phyloP scores from a whole-genome alignment of 2,113 vertebrate genomes.

The Patagioenas fasciata region DNA sequence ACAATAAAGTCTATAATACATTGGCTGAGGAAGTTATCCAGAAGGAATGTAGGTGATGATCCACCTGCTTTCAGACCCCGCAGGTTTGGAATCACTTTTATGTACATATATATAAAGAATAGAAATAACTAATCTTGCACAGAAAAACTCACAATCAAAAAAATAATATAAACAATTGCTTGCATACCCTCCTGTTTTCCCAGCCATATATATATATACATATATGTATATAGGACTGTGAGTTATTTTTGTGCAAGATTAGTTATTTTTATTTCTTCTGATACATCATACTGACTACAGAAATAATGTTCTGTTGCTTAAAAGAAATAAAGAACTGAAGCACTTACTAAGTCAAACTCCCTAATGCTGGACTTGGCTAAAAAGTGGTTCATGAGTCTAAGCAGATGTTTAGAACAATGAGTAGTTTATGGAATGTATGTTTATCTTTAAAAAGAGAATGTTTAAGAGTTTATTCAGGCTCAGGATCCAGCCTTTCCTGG shows the following conservation, averaged over 20 bases:
- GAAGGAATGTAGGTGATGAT: neutral
- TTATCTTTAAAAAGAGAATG: constrained; percentile 70
- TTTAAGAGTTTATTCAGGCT: constrained; percentile 44
- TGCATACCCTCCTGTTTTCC: too few relatives aligned
- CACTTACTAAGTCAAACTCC: constrained; percentile 13
- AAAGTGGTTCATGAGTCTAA: constrained; percentile 66
- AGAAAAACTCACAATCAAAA: too few relatives aligned
- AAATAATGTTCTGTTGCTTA: constrained; percentile 9
- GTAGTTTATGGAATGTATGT: constrained; percentile 67
- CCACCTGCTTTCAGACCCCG: neutral
- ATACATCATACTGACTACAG: neutral
- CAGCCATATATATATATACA: too few relatives aligned
- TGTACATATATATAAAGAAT: too few relatives aligned
- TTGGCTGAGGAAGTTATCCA: neutral
- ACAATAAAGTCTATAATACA: neutral
- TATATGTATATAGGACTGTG: neutral
- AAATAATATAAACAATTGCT: too few relatives aligned
- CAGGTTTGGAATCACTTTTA: rapidly evolving
- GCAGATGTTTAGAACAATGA: constrained; percentile 75
- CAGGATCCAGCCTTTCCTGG: constrained; percentile 45
- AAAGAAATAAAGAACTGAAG: neutral
- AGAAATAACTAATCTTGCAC: too few relatives aligned
- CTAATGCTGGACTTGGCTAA: constrained; percentile 51
- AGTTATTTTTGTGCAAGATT: neutral
- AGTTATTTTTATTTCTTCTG: constrained; percentile 25